Base-by-base conservation (phyloP, 2,113 vertebrate genomes). In the Hoplias malabaricus region DNA sequence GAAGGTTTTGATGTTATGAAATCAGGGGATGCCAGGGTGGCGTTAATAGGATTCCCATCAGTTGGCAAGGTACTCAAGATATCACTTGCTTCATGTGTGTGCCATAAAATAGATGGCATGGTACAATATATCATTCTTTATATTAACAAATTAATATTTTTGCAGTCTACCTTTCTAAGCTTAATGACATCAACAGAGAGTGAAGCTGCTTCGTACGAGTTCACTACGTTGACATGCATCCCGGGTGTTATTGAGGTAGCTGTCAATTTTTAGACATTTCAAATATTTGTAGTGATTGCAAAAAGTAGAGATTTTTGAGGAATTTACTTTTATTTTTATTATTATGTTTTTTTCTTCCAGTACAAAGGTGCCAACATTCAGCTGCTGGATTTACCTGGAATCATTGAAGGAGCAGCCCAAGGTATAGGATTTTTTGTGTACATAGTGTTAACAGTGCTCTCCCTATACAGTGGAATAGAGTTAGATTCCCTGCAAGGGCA, bases 1-100 rank as follows among this genome's bases (percentile, higher is more conserved):
- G 98, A 99, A 80, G 98, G 98, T 81, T 99, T 99, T 0, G 97
- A 99, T 94, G 98, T 99, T 48, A 99, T 99, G 98, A 99, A 99
- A 91, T 99, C 98, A 1, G 98, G 98, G 13, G 98, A 99, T 69
- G 98, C 98, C 42, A 92, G 97, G 0, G 98, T 99, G 79, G 98
- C 97, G 0, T 93, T 99, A n/a, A 98, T 99, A 0, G 98, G 98
- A 53, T 99, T 99, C 76, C 98, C 98, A 31, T 99, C 98, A 5
- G 97, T 99, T 89, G 98, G 98, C 89, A 99, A 99, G 96, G 98
- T 99, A 92, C 86, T 93, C 74, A 1, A 12, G 21, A 9, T 36
- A 14, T 43, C 10, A 54, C 5, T 36, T 75, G 34, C 8, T 34
- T 1, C 11, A 61, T 42, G 1, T 8, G n/a, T 21, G 14, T 4